A percentile compares a stretch with the other conserved stretches of the same genome.
Conservation (phyloP, 2,797 vertebrate species). For the Alfaro cultratus region DNA sequence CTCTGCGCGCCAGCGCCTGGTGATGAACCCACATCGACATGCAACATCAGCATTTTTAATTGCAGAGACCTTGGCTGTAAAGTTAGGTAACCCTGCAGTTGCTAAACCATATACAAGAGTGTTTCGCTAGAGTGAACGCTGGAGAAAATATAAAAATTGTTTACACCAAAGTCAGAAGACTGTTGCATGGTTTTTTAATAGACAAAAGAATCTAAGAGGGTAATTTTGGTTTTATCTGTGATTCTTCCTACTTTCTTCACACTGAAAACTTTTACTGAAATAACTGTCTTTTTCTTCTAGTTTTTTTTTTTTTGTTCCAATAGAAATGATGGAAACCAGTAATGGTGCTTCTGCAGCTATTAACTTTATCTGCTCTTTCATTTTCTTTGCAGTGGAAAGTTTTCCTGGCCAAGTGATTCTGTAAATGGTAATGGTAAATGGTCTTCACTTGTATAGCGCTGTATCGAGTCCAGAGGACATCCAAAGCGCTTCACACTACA, state of each 20-base stretch:
- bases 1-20: slow-evolving; percentile 28
- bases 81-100: slow-evolving; percentile 24
- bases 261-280: background rate
- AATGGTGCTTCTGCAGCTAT: background rate
- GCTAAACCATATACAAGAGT: slow-evolving; percentile 10
- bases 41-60: slow-evolving; percentile 27
- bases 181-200: background rate
- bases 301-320: background rate
- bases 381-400: background rate
- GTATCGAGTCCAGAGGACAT: too few relatives aligned
- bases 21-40: slow-evolving; percentile 28
- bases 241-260: background rate
- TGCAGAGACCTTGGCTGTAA: slow-evolving; percentile 27
- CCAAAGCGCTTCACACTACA: too few relatives aligned
- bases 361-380: slow-evolving; percentile 1
- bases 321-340: background rate
- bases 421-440: background rate
- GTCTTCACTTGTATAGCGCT: too few relatives aligned
- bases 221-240: background rate
- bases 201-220: background rate
- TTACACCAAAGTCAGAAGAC: background rate
- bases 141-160: slow-evolving; percentile 1
- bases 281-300: background rate
- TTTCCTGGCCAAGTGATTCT: background rate
- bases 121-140: slow-evolving; percentile 13